Conservation (phyloP, 2,113 vertebrate species). For the Phaethornis superciliosus region DNA sequence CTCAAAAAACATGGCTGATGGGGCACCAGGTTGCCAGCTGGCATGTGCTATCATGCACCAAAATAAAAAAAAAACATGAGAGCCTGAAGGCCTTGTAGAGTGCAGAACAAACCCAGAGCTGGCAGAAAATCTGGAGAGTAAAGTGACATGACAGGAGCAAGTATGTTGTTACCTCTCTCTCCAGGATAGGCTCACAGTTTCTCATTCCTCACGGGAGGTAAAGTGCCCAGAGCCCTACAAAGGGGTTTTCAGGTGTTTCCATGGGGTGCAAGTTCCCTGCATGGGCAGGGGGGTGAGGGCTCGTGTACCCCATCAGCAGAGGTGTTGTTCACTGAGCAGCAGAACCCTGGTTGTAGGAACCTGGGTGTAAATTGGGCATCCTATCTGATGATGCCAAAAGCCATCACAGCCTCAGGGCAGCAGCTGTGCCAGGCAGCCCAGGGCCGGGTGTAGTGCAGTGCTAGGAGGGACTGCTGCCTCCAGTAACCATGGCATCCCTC, state of each 20-base stretch:
- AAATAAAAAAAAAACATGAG: neutral
- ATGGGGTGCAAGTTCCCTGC: neutral
- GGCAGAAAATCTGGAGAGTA: neutral
- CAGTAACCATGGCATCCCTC: neutral
- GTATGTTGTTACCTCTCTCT: fast-evolving
- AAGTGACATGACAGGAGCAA: neutral
- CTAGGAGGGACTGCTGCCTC: neutral
- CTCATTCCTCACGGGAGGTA: neutral
- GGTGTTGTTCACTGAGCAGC: fast-evolving
- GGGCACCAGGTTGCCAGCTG: neutral
- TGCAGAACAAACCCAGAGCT: neutral
- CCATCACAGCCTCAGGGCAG: neutral
- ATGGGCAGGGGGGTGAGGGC: fast-evolving
- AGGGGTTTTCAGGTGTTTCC: neutral
- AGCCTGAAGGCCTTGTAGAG: neutral
- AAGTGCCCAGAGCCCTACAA: neutral
- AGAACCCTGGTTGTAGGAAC: neutral
- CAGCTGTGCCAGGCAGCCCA: fast-evolving
- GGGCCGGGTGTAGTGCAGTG: neutral
- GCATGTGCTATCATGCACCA: neutral
- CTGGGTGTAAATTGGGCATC: neutral
- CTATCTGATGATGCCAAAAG: neutral
- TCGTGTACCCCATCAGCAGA: fast-evolving
- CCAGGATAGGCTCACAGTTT: fast-evolving
- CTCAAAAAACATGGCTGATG: neutral